Conservation (phyloP, 2,888 invertebrate genomes). For the Leptinotarsa peninsularis region DNA sequence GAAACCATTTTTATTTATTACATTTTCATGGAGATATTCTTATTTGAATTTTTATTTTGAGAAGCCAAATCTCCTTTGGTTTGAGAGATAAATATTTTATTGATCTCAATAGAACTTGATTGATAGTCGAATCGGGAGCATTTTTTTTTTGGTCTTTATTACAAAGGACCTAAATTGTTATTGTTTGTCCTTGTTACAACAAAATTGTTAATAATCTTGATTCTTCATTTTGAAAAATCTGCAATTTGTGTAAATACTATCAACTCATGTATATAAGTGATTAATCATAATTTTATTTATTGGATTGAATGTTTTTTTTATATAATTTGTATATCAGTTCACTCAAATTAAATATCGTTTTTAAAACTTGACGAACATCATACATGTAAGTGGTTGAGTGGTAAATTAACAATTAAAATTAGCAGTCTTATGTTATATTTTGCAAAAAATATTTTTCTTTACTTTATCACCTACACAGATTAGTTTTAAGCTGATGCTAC, state of each 20-base stretch:
- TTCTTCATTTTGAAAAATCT: background rate
- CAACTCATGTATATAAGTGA: slow-evolving; percentile 3
- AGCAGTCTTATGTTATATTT: no score
- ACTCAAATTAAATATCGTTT: no score
- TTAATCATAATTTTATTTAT: slow-evolving; percentile 6
- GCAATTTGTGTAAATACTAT: slow-evolving; percentile 1
- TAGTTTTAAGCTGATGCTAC: no score
- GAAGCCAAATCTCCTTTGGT: background rate
- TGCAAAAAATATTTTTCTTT: no score
- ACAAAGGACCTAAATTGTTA: slow-evolving; percentile 3
- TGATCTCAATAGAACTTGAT: background rate
- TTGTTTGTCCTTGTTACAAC: slow-evolving; percentile 3
- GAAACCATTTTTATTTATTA: background rate
- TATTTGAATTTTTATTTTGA: background rate
- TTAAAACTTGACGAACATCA: no score
- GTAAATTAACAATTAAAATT: no score
- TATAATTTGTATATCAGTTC: background rate
- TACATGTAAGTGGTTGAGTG: no score
- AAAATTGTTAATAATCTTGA: slow-evolving; percentile 1
- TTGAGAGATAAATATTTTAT: background rate
- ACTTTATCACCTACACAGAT: no score
- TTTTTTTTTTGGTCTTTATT: background rate
- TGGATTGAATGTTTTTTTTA: background rate
- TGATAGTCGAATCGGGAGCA: background rate
- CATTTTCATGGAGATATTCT: background rate